Evolutionary conservation across 2,888 invertebrate species (phyloP), one percentile per base, ranked within the genome.

Genomic region (Noctua janthina): DNA sequence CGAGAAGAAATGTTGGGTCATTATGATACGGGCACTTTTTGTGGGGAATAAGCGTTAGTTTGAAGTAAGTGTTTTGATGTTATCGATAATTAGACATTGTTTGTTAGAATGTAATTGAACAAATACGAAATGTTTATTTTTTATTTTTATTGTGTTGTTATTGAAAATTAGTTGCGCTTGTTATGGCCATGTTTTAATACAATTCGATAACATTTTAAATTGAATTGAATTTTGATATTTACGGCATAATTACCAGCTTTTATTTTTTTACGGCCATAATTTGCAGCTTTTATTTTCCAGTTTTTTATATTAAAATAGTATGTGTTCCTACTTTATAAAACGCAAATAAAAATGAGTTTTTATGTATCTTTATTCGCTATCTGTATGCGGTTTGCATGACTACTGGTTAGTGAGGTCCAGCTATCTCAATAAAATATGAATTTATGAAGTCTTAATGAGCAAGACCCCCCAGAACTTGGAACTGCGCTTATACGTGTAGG

Each of bases 1-100:
- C 74, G 29, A 62, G 78, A 85, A 89, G 90, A 90, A 90, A 89
- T 88, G 84, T 85, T 67, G 35, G 78, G 73, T 81, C 73, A 71
- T 74, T 75, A 69, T 68, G 72, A 83, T 85, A 83, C 68, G 46
- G 59, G 4, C 49, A 75, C 39, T 82, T 88, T 88, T 82, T 85
- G 78, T 81, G 46, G 59, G 29, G 49, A 78, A 74, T 43, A 62
- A 46, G n/a, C 23, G 51, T 76, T 49, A 46, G n/a, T 68, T 75
- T 72, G 39, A 67, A 54, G 13, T 64, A 64, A 69, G 29, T 74
- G 56, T 39, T 59, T 39, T 59, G 74, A 20, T 84, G 76, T 81
- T 85, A 70, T 51, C 67, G 78, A 81, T 78, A 71, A 66, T 62
- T 11, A 39, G 64, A 46, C n/a, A 43, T 78, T 23, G 54, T 51